These are phyloP conservation scores for Agriopis marginaria DNA, from an alignment of 2,888 invertebrate species.

Conservation along the genomic window DNA sequence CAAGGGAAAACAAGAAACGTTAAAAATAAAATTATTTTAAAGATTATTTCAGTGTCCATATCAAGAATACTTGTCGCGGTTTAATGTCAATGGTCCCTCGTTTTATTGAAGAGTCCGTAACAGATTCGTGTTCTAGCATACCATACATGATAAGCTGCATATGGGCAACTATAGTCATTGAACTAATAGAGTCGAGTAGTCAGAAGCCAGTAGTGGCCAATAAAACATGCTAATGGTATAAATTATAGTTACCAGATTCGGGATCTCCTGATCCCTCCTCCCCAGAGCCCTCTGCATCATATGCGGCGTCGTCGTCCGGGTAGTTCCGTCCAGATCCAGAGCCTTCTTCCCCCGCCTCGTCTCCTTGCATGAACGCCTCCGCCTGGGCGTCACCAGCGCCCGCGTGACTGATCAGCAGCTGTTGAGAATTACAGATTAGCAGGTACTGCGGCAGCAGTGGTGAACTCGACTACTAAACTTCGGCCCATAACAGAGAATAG, in stretches of 20 bases:
- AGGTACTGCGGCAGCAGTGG: background rate
- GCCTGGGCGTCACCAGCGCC: slow-evolving; percentile 62
- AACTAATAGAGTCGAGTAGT: no score
- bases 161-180: no score
- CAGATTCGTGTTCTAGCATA: no score
- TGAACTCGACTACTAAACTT: no score
- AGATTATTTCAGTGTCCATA: no score
- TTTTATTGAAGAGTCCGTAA: no score
- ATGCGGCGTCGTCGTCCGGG: slow-evolving; percentile 80
- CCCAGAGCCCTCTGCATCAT: slow-evolving; percentile 80
- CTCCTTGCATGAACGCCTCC: slow-evolving; percentile 86
- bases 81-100: no score
- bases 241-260: slow-evolving; percentile 61
- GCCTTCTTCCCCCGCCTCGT: slow-evolving; percentile 85
- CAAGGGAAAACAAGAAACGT: slow-evolving; percentile 13
- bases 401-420: slow-evolving; percentile 75
- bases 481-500: no score
- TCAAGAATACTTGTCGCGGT: no score
- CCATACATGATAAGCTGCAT: no score
- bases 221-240: background rate
- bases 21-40: background rate
- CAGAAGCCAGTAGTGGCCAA: background rate
- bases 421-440: slow-evolving; percentile 15
- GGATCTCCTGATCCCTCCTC: slow-evolving; percentile 78
- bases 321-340: slow-evolving; percentile 87